Base-by-base conservation (phyloP, 1,140 invertebrate genomes). In the Dysdera silvatica region DNA sequence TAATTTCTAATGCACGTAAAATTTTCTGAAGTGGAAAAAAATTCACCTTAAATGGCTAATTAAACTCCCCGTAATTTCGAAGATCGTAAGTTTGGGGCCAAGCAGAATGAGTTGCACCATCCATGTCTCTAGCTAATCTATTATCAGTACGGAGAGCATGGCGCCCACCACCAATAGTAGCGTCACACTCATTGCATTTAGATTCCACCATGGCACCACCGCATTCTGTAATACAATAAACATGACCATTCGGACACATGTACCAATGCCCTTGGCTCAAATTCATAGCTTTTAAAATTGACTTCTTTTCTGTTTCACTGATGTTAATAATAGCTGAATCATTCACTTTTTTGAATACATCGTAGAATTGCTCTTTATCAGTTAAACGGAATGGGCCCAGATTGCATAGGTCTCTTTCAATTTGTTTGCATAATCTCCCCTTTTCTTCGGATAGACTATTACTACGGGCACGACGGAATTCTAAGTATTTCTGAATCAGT, bases 221-320 rank as follows among this genome's bases (percentile, higher is more conserved):
- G 72, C 87, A 88, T 18, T 87, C 83, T 3, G 75, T 80, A 66
- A 88, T 87, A 26, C 74, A 79, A 71, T 88, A 88, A 49, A 80
- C 73, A 71, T 88, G 86, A 4, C 85, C 85, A 72, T 87, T 87
- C 1, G 80, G 83, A 75, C 87, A 89, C 70, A 84, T 84, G 68
- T 75, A 88, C 86, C 86, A 89, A 72, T 85, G 83, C 0, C 86
- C 86, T 62, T 78, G 74, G 20, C 65, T 71, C 2, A 84, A 70
- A 2, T 76, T 79, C 67, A 87, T 80, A 0, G 84, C 85, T 71
- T 76, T 72, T 0, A 86, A 75, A 53, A 88, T 82, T 81, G 67
- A 37, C 75, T 66, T 56, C 75, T 75, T 63, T 73, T 87, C 85
- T 40, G 74, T 58, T 18, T 82, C 77, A 5, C 73, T 77, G 3